phyloP scores from a whole-genome alignment of 23 tunicate species.

The Halocynthia roretzi region DNA sequence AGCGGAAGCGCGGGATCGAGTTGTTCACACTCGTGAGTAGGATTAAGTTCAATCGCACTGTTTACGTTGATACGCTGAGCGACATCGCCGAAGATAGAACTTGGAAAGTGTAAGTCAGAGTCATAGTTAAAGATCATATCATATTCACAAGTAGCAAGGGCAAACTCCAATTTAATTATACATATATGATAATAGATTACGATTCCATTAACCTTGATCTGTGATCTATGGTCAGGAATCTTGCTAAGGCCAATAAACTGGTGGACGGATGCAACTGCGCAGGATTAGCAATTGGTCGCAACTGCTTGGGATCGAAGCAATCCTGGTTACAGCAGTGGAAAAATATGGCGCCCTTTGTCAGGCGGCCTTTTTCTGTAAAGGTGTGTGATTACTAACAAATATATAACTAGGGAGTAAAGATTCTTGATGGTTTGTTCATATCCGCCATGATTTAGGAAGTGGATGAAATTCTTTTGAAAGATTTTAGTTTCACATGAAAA shows the following conservation, averaged over 20 bases:
- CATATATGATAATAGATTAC: not conserved
- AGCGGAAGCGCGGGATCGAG: constrained; percentile 15
- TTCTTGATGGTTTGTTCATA: too few relatives aligned
- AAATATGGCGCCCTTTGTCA: constrained; percentile 41
- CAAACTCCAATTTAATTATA: not conserved
- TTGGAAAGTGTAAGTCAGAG: constrained; percentile 20
- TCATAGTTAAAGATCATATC: too few relatives aligned
- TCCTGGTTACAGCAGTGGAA: constrained; percentile 70
- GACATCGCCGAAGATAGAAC: constrained; percentile 24
- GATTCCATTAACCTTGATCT: not conserved
- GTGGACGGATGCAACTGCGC: constrained; percentile 45
- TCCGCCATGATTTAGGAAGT: too few relatives aligned
- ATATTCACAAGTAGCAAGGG: too few relatives aligned
- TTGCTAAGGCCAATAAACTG: constrained; percentile 20
- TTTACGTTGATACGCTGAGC: constrained; percentile 23
- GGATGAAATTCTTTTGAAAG: too few relatives aligned
- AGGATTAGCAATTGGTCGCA: constrained; percentile 71
- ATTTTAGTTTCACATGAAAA: too few relatives aligned
- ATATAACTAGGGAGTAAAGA: too few relatives aligned
- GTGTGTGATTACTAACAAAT: not conserved
- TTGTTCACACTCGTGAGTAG: not conserved
- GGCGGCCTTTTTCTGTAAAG: constrained; percentile 46
- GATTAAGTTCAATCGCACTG: constrained; percentile 5
- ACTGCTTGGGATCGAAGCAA: constrained; percentile 68
- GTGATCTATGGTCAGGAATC: constrained; percentile 25